Evolutionary conservation across 2,113 vertebrate species (phyloP).

Genomic region (Poeciliopsis turrubarensis): DNA sequence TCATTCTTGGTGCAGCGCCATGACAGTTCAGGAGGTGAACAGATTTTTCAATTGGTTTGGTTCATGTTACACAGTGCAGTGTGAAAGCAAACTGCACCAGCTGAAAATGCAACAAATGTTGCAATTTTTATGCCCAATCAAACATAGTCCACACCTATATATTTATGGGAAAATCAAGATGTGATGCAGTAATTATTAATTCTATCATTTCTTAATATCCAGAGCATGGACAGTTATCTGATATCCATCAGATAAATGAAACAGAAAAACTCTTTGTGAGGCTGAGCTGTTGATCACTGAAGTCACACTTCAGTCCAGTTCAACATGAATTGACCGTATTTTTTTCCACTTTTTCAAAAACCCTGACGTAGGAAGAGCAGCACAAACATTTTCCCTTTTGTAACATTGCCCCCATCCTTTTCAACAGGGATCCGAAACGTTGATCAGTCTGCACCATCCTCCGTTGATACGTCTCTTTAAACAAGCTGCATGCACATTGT

Average conservation of each 20-base stretch:
- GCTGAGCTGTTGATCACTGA: slow-evolving; percentile 30
- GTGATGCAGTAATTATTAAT: slow-evolving; percentile 34
- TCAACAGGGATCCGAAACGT: slow-evolving; percentile 48
- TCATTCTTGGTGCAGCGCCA: too few species aligned
- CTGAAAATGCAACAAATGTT: too few species aligned
- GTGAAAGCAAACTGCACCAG: too few species aligned
- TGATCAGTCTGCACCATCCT: slow-evolving; percentile 62
- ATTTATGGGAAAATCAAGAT: slow-evolving; percentile 1
- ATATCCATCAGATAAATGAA: slow-evolving; percentile 8
- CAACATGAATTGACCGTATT: slow-evolving; percentile 23
- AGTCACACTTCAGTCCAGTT: not conserved
- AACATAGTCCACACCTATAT: too few species aligned
- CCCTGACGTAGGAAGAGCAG: slow-evolving; percentile 22
- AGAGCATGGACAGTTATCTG: slow-evolving; percentile 17
- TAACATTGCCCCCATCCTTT: slow-evolving; percentile 14
- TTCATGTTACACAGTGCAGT: too few species aligned
- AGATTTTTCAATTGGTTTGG: too few species aligned
- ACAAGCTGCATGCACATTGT: slow-evolving; percentile 38
- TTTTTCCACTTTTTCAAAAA: slow-evolving; percentile 21
- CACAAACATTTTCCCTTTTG: slow-evolving; percentile 33
- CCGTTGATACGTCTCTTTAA: slow-evolving; percentile 50
- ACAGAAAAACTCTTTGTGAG: not conserved
- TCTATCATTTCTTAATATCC: slow-evolving; percentile 14
- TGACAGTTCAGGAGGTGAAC: too few species aligned
- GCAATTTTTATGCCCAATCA: too few species aligned